phyloP scores from a whole-genome alignment of 2,113 vertebrate species.

The Thermophis baileyi region DNA sequence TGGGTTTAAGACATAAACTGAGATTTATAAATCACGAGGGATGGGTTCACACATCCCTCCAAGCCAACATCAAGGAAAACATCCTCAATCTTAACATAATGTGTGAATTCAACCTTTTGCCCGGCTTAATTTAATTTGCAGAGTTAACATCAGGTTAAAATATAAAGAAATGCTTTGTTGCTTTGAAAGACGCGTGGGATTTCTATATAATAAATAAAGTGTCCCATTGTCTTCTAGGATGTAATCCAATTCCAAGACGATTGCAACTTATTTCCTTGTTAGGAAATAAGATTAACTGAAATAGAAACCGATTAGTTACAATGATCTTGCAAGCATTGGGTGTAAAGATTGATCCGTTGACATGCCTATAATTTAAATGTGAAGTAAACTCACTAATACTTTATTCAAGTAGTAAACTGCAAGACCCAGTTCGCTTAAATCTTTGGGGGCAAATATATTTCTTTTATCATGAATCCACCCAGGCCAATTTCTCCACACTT shows the following conservation, averaged over 20 bases:
- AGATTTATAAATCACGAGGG: background rate
- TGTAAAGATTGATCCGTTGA: background rate
- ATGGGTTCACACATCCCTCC: background rate
- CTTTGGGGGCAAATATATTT: background rate
- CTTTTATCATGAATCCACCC: background rate
- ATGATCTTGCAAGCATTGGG: background rate
- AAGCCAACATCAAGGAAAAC: background rate
- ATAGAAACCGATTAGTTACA: background rate
- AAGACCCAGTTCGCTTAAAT: accelerated
- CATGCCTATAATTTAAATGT: background rate
- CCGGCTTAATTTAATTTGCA: background rate
- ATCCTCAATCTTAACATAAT: background rate
- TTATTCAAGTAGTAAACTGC: accelerated
- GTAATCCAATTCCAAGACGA: background rate
- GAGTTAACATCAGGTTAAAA: background rate
- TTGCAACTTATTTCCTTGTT: background rate
- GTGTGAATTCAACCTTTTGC: background rate
- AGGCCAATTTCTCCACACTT: background rate
- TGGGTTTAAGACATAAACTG: background rate
- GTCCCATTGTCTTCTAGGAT: background rate
- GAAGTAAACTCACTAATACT: background rate
- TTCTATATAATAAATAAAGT: background rate
- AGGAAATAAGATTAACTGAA: background rate
- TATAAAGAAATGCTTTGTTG: background rate
- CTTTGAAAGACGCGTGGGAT: background rate